These are phyloP conservation scores for Prosapia bicincta DNA, from an alignment of 2,888 invertebrate species.

Conservation along the genomic window DNA sequence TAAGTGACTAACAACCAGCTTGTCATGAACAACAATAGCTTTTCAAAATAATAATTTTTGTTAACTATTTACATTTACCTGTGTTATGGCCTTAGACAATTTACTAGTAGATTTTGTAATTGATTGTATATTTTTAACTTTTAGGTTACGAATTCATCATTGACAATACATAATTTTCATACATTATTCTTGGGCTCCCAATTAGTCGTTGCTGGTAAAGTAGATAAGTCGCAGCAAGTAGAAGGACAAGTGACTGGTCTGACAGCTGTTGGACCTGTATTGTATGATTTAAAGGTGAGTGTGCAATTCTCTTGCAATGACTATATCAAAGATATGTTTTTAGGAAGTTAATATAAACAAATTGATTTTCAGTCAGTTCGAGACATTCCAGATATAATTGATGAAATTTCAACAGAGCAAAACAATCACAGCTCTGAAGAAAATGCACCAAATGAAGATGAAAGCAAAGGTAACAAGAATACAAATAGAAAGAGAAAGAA, in stretches of 20 bases:
- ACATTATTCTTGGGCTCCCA: conserved; percentile 62
- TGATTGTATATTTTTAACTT: neutral
- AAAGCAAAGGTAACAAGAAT: conserved; percentile 25
- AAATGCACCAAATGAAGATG: conserved; percentile 28
- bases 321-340: too few species aligned
- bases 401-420: neutral
- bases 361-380: neutral
- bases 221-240: conserved; percentile 4
- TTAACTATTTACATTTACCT: too few species aligned
- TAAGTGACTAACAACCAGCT: too few species aligned
- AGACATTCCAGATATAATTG: neutral
- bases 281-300: neutral
- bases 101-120: too few species aligned
- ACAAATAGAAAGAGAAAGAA: conserved; percentile 26
- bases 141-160: conserved; percentile 49
- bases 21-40: too few species aligned
- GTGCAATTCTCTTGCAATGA: neutral
- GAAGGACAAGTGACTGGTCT: neutral
- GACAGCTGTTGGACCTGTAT: neutral
- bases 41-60: too few species aligned
- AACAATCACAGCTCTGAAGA: conserved; percentile 11
- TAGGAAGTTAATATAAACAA: too few species aligned
- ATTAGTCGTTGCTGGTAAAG: conserved; percentile 56
- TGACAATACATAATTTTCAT: conserved; percentile 56
- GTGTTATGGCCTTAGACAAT: too few species aligned